Percentiles rank a stretch among this genome's conserved stretches.
Conservation (phyloP, 2,113 vertebrate species). For the Struthidea cinerea region DNA sequence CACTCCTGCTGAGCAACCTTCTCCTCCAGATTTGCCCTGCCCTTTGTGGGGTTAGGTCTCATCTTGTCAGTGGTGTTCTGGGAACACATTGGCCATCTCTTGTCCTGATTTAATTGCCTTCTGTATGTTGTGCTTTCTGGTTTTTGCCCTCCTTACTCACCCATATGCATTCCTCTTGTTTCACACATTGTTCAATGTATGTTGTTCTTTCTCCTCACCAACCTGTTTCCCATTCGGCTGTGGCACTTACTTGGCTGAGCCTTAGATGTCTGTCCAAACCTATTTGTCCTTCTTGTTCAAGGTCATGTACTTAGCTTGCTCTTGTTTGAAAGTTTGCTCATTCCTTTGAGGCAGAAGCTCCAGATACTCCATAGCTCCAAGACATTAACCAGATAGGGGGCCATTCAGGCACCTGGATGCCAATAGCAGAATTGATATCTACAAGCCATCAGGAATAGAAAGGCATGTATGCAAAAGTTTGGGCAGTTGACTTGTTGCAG, state of each 20-base stretch:
- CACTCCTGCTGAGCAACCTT: background rate
- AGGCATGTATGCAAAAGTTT: background rate
- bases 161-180: background rate
- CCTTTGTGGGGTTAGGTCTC: background rate
- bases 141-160: background rate
- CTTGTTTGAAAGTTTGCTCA: background rate
- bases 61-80: background rate
- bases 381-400: background rate
- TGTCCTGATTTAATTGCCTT: background rate
- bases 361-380: background rate
- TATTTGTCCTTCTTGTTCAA: background rate
- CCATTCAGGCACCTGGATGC: background rate
- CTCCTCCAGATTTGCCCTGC: background rate
- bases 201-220: background rate
- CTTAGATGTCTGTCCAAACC: background rate
- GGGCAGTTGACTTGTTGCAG: background rate
- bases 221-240: background rate
- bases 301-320: background rate
- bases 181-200: rapidly evolving
- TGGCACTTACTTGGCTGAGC: background rate
- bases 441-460: background rate
- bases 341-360: background rate
- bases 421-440: background rate
- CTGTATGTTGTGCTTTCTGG: background rate
- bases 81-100: background rate